Conservation (phyloP, 2,888 invertebrate species). For the Spisula solida region DNA sequence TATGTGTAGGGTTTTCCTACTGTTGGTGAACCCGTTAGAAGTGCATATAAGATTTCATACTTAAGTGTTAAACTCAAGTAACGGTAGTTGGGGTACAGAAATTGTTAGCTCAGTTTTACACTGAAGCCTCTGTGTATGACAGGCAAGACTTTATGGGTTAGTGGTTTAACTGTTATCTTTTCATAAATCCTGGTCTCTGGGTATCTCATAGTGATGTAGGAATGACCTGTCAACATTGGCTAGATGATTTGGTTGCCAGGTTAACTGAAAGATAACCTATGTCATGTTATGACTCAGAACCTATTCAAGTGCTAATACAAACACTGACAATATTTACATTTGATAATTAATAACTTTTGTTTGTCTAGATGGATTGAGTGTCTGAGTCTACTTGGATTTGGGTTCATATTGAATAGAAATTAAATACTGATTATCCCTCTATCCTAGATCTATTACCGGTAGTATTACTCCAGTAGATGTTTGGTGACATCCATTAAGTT, state of each 20-base stretch:
- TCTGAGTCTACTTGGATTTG: background rate
- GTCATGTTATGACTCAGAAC: background rate
- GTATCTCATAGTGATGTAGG: background rate
- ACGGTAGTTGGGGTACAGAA: too few relatives aligned
- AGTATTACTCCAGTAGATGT: too few relatives aligned
- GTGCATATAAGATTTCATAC: too few relatives aligned
- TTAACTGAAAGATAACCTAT: conserved; percentile 3
- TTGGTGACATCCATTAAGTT: too few relatives aligned
- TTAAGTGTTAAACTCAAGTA: too few relatives aligned
- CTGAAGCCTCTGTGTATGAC: too few relatives aligned
- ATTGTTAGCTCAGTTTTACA: too few relatives aligned
- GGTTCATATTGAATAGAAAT: conserved; percentile 10
- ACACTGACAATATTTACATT: conserved; percentile 12
- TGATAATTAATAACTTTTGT: conserved; percentile 30
- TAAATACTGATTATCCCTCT: background rate
- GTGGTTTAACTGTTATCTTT: background rate
- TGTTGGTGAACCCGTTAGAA: too few relatives aligned
- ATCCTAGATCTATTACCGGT: too few relatives aligned
- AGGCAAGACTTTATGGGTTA: background rate
- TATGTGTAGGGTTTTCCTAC: too few relatives aligned
- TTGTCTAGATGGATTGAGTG: conserved; percentile 14
- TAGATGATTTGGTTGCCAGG: conserved; percentile 14
- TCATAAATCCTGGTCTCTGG: background rate
- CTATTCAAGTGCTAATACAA: conserved; percentile 15
- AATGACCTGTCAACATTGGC: background rate